Base-by-base conservation (phyloP, 2,797 vertebrate species). In the Delichon dasypus region DNA sequence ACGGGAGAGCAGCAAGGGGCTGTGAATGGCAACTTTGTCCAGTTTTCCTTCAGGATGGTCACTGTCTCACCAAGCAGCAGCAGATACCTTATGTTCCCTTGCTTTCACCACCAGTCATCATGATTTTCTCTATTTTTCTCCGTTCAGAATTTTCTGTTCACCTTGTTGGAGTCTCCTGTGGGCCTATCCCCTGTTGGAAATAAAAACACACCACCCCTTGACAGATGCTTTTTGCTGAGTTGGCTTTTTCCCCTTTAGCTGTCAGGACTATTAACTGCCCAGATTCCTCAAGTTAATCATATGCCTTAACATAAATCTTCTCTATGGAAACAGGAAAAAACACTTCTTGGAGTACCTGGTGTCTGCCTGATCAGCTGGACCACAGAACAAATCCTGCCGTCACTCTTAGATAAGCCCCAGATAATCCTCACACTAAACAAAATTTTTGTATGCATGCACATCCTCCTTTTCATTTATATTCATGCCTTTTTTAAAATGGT, bases 401-500 rank as follows among this genome's bases (percentile, higher is more conserved):
- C 2, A 1, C 54, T 92, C 45, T 82, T 68, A 60, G 38, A 51
- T 71, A 90, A 94, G 12, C 13, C 16, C 11, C 32, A 38, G 16
- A 68, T 60, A 83, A 80, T 74, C 53, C 21, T 74, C 4, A 3
- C 51, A 14, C 53, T 81, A 51, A 78, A 72, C 5, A 1, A 62
- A 2, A n/a, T 70, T 42, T 58, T 7, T 26, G 15, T 34, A 34
- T 73, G 12, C 40, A 23, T 61, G 26, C 15, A 44, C 8, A 64
- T 64, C 34, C 29, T 76, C 50, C 17, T 79, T 91, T 83, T 88
- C 21, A 54, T 80, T 89, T 89, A 61, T 38, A 51, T 58, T 90
- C 7, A 71, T 66, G 22, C 30, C 1, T 70, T 70, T 92, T 78
- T 76, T 1, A 0, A 76, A 88, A 65, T 50, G 58, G 14, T 50